phyloP scores from a whole-genome alignment of 92 coral and sea anemone genomes.

The Heteractis magnifica region DNA sequence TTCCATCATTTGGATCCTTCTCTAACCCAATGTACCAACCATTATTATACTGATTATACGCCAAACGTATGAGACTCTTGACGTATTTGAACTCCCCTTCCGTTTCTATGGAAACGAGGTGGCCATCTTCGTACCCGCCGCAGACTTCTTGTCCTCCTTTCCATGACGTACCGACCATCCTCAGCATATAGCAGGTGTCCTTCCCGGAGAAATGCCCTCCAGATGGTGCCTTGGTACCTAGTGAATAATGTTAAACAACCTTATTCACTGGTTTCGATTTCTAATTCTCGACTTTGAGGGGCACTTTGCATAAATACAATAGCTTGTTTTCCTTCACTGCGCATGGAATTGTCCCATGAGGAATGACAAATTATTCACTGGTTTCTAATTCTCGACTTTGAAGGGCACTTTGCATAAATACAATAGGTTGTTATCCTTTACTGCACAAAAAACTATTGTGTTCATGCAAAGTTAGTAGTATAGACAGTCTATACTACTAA shows the following conservation, averaged over 20 bases:
- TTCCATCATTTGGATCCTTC: background rate
- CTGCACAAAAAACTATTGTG: too few species aligned
- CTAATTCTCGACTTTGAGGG: too few species aligned
- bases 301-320: too few species aligned
- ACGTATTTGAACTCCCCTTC: slow-evolving; percentile 21
- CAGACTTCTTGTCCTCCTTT: slow-evolving; percentile 21
- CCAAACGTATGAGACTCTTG: slow-evolving; percentile 11
- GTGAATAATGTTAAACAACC: background rate
- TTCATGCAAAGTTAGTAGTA: too few species aligned
- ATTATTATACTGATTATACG: background rate
- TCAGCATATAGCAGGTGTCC: slow-evolving; percentile 19
- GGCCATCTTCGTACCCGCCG: slow-evolving; percentile 8
- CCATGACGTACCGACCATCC: slow-evolving; percentile 21
- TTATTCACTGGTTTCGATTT: background rate
- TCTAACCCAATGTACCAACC: slow-evolving; percentile 4
- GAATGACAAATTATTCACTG: too few species aligned
- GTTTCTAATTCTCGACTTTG: too few species aligned
- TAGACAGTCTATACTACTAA: too few species aligned
- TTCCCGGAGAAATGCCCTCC: background rate
- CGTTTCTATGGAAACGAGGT: slow-evolving; percentile 39
- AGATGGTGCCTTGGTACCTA: background rate
- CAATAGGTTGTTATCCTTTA: too few species aligned
- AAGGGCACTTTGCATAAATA: too few species aligned
- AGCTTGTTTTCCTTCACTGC: too few species aligned
- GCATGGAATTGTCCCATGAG: too few species aligned